Conservation (phyloP, 2,113 vertebrate species). For the Amia ocellicauda region DNA sequence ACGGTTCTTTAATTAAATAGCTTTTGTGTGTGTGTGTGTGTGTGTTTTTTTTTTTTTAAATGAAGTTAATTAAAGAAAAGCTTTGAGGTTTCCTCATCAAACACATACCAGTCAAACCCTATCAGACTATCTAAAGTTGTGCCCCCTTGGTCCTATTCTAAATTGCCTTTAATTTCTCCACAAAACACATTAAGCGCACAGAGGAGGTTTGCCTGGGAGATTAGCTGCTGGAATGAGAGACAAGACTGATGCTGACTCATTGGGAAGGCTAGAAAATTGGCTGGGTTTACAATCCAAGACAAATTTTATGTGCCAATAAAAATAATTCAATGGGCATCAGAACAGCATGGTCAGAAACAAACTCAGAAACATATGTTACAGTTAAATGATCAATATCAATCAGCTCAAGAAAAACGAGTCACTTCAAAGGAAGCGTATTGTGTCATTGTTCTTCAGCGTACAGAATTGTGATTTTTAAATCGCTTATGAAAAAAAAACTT, state of each 20-base stretch:
- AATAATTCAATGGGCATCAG: too few relatives aligned
- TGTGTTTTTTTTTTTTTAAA: too few relatives aligned
- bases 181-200: slow-evolving; percentile 17
- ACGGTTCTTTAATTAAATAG: neutral
- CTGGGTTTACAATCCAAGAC: slow-evolving; percentile 28
- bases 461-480: too few relatives aligned
- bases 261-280: slow-evolving; percentile 19
- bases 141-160: slow-evolving; percentile 28
- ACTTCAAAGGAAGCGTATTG: too few relatives aligned
- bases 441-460: too few relatives aligned
- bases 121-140: slow-evolving; percentile 25
- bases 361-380: too few relatives aligned
- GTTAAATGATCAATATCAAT: too few relatives aligned
- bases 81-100: slow-evolving; percentile 20
- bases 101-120: slow-evolving; percentile 20
- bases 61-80: slow-evolving; percentile 11
- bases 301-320: too few relatives aligned
- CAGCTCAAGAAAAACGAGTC: too few relatives aligned
- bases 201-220: slow-evolving; percentile 32
- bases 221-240: slow-evolving; percentile 35
- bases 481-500: too few relatives aligned
- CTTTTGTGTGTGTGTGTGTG: too few relatives aligned
- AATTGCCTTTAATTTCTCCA: slow-evolving; percentile 33
- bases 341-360: too few relatives aligned
- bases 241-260: slow-evolving; percentile 40